Conservation (phyloP, 2,888 invertebrate genomes). For the Vesta saturnalis region DNA sequence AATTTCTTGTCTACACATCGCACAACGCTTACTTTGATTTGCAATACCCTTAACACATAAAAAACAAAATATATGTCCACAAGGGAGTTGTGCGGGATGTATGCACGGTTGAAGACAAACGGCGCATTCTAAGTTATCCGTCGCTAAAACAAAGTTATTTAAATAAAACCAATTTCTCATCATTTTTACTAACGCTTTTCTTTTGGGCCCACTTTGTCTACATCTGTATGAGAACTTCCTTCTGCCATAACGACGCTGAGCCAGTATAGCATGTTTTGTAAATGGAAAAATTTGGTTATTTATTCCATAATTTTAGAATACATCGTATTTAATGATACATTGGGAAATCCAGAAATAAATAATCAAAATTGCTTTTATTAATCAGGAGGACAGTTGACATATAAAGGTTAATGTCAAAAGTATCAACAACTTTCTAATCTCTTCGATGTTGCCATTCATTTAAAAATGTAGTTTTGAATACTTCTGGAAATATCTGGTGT, state of each 20-base stretch:
- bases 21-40: conserved; percentile 87
- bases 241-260: conserved; percentile 40
- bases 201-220: conserved; percentile 26
- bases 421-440: too few species aligned
- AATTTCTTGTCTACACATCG: conserved; percentile 91
- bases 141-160: background rate
- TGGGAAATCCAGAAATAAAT: too few species aligned
- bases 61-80: conserved; percentile 96
- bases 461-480: too few species aligned
- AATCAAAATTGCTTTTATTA: too few species aligned
- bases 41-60: conserved; percentile 94
- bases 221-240: conserved; percentile 33
- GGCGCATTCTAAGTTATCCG: conserved; percentile 75
- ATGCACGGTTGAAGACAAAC: conserved; percentile 91
- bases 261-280: conserved; percentile 33
- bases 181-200: conserved; percentile 34
- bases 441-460: too few species aligned
- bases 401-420: too few species aligned
- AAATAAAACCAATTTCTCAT: background rate
- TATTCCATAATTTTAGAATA: too few species aligned
- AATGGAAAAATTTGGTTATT: too few species aligned
- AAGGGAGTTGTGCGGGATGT: conserved; percentile 92
- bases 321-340: too few species aligned
- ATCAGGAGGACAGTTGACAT: too few species aligned
- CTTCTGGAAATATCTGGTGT: too few species aligned